A percentile compares a stretch with the other conserved stretches of the same genome.
These are phyloP conservation scores for Ammodytes marinus DNA, from an alignment of 2,113 vertebrate genomes.

Conservation along the genomic window DNA sequence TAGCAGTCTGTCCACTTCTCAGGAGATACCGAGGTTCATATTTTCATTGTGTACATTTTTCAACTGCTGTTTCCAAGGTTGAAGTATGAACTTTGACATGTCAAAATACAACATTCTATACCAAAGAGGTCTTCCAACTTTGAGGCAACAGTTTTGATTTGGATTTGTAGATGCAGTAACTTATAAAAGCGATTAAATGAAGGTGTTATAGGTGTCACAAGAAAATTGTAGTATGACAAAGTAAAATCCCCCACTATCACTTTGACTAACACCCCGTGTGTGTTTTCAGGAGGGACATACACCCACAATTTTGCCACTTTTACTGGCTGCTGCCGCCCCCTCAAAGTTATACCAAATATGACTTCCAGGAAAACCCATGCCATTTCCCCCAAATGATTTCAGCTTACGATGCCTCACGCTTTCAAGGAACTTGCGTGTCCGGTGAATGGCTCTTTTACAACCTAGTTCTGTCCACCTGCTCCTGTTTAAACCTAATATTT, in stretches of 20 bases:
- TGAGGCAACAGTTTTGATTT: background rate
- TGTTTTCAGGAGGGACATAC: conserved; percentile 47
- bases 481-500: too few relatives aligned
- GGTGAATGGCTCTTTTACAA: background rate
- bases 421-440: background rate
- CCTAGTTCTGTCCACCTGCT: background rate
- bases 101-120: too few relatives aligned
- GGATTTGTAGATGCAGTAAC: background rate
- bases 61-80: too few relatives aligned
- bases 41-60: too few relatives aligned
- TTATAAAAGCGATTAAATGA: conserved; percentile 10
- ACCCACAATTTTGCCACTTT: conserved; percentile 48
- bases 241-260: conserved; percentile 35
- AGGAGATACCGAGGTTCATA: too few relatives aligned
- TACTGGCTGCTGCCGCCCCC: conserved; percentile 51
- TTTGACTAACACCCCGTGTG: conserved; percentile 41
- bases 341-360: conserved; percentile 44
- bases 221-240: conserved; percentile 35
- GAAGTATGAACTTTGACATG: too few relatives aligned
- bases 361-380: conserved; percentile 72
- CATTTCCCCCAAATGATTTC: conserved; percentile 27
- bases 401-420: conserved; percentile 34
- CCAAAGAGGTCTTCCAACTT: background rate
- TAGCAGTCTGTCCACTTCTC: too few relatives aligned
- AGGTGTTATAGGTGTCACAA: background rate